Evolutionary conservation across 2,113 vertebrate genomes (phyloP).

Genomic region (Caranx ignobilis): DNA sequence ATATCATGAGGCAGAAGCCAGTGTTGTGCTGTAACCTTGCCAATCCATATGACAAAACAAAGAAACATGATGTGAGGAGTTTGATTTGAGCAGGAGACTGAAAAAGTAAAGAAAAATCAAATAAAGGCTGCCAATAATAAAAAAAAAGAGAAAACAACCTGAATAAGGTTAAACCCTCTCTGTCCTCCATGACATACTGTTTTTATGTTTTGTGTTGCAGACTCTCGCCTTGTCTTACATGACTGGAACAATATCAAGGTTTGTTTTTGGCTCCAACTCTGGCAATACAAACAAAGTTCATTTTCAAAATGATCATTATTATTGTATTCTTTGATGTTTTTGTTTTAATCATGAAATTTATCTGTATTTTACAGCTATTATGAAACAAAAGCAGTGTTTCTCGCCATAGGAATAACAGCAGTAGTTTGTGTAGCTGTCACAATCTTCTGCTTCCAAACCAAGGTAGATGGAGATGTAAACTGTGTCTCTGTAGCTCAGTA

Average conservation of each 20-base stretch:
- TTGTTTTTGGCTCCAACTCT: slow-evolving; percentile 28
- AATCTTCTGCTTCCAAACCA: slow-evolving; percentile 98
- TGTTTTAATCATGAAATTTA: slow-evolving; percentile 5
- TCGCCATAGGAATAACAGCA: slow-evolving; percentile 91
- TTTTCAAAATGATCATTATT: background rate
- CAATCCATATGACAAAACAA: background rate
- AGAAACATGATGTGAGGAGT: background rate
- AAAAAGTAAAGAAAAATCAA: background rate
- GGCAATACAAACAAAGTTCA: background rate
- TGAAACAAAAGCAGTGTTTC: slow-evolving; percentile 88
- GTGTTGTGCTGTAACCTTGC: background rate
- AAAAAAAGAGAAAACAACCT: background rate
- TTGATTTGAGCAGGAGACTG: background rate
- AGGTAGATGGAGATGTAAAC: slow-evolving; percentile 83
- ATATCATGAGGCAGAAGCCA: background rate
- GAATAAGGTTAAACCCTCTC: background rate
- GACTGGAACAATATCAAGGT: slow-evolving; percentile 94
- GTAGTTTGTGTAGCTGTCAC: slow-evolving; percentile 91
- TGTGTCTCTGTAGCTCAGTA: slow-evolving; percentile 40
- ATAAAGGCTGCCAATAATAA: background rate
- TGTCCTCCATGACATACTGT: background rate
- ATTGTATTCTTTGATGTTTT: background rate
- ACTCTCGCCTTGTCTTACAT: slow-evolving; percentile 93
- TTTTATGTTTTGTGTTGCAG: slow-evolving; percentile 75
- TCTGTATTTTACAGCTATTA: slow-evolving; percentile 83